Evolutionary conservation across 2,888 invertebrate species (phyloP).

Genomic region (Rhogogaster chlorosoma): DNA sequence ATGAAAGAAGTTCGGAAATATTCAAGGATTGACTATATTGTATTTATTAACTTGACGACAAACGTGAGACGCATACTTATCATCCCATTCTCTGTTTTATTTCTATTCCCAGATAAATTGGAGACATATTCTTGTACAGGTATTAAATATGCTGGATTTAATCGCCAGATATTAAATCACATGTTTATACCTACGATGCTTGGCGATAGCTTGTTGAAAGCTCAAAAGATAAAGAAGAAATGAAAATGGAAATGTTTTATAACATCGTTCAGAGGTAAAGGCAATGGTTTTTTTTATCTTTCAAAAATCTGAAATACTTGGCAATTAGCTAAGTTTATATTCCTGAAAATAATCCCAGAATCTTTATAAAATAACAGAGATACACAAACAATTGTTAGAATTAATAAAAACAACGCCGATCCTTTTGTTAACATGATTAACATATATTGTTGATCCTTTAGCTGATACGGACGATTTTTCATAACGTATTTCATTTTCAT

Average conservation of each 20-base stretch:
- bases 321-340: neutral
- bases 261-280: neutral
- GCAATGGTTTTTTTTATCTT: neutral
- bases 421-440: constrained; percentile 17
- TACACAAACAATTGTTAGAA: constrained; percentile 20
- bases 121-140: constrained; percentile 20
- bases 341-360: neutral
- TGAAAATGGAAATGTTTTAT: neutral
- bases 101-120: neutral
- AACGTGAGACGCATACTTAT: constrained; percentile 24
- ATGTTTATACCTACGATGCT: neutral
- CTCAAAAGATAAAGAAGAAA: neutral
- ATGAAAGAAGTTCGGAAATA: neutral
- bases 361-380: neutral
- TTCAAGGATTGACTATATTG: constrained; percentile 24
- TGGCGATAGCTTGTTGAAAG: neutral
- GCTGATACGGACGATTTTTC: neutral
- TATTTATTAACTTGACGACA: constrained; percentile 41
- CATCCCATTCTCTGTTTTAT: constrained; percentile 13
- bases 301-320: neutral
- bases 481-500: neutral
- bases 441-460: neutral
- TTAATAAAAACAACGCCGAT: neutral
- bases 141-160: neutral
- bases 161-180: neutral